Evolutionary conservation across 1,140 invertebrate genomes (phyloP).

Genomic region (Bombus polaris): DNA sequence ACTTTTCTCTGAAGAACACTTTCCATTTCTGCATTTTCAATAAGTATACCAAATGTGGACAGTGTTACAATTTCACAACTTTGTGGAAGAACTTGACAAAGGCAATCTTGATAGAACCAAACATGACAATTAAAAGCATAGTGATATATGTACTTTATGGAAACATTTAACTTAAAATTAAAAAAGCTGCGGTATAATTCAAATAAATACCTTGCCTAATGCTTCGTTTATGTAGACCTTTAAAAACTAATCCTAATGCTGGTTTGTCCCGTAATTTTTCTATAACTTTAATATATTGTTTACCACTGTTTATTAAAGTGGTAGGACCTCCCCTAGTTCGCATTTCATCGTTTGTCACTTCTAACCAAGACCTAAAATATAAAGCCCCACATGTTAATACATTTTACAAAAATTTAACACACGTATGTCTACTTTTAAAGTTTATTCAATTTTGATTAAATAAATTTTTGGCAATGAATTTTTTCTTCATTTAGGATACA

Average conservation of each 20-base stretch:
- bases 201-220: constrained; percentile 15
- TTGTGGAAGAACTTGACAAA: constrained; percentile 57
- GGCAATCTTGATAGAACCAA: constrained; percentile 52
- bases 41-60: constrained; percentile 46
- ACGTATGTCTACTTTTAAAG: background rate
- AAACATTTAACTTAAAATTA: background rate
- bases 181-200: background rate
- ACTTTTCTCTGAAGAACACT: background rate
- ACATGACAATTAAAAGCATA: constrained; percentile 6
- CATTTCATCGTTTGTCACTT: constrained; percentile 68
- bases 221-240: background rate
- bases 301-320: background rate
- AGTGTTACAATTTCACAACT: constrained; percentile 53
- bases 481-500: background rate
- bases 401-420: background rate
- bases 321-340: constrained; percentile 56
- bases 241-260: constrained; percentile 66
- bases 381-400: background rate
- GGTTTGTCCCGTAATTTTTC: constrained; percentile 70
- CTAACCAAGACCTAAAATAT: constrained; percentile 72
- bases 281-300: constrained; percentile 24
- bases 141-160: background rate
- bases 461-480: background rate
- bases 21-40: constrained; percentile 61
- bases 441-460: background rate